These are phyloP conservation scores for Micromussa lordhowensis DNA, from an alignment of 92 coral and sea anemone genomes.

Conservation along the genomic window DNA sequence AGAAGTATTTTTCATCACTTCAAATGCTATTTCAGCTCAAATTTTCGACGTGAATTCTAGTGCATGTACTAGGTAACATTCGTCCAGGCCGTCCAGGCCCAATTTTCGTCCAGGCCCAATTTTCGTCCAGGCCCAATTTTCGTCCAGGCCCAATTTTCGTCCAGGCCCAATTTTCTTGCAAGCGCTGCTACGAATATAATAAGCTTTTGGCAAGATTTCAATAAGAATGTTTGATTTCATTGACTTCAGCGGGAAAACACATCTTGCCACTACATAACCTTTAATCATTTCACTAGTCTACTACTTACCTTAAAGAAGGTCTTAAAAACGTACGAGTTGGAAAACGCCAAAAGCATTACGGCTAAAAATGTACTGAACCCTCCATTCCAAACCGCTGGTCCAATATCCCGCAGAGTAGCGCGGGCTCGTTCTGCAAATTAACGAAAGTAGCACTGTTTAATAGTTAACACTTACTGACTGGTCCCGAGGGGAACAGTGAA, in stretches of 20 bases:
- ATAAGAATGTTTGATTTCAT: background rate
- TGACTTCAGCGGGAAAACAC: background rate
- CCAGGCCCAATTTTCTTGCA: background rate
- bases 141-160: background rate
- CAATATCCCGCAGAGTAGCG: slow-evolving; percentile 89
- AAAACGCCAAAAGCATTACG: slow-evolving; percentile 76
- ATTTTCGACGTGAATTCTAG: too few species aligned
- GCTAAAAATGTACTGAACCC: slow-evolving; percentile 97
- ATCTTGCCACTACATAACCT: background rate
- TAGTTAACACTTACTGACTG: too few species aligned
- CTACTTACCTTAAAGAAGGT: slow-evolving; percentile 86
- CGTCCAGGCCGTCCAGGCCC: too few species aligned
- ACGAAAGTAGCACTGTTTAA: background rate
- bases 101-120: too few species aligned
- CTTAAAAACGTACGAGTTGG: slow-evolving; percentile 87
- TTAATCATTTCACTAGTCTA: background rate
- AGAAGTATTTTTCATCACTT: too few species aligned
- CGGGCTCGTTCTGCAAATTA: slow-evolving; percentile 77
- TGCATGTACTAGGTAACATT: too few species aligned
- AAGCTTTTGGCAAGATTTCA: background rate
- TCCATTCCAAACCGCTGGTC: slow-evolving; percentile 98
- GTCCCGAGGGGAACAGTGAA: too few species aligned
- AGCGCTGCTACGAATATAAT: background rate
- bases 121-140: background rate
- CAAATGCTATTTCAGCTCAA: too few species aligned